phyloP scores from a whole-genome alignment of 2,797 vertebrate genomes.

The Gallinago stenura region DNA sequence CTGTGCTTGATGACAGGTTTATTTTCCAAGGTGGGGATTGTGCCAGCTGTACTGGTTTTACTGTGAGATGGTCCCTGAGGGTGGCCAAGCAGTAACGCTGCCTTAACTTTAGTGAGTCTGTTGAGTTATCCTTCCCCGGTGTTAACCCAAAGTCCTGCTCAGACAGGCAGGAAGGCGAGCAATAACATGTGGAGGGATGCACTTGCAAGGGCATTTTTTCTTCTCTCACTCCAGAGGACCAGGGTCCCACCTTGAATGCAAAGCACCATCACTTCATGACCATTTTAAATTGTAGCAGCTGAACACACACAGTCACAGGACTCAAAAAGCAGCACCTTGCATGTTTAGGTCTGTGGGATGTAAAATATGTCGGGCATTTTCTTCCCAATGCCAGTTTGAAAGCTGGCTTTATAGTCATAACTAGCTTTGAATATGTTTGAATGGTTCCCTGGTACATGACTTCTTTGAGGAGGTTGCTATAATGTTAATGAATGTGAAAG shows the following conservation, averaged over 20 bases:
- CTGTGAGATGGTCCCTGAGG: background rate
- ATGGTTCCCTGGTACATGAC: background rate
- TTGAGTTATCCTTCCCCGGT: fast-evolving
- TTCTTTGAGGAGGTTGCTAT: constrained; percentile 17
- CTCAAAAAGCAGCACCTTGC: background rate
- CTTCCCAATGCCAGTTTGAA: background rate
- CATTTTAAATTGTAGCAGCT: background rate
- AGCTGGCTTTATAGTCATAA: background rate
- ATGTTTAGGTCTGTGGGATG: background rate
- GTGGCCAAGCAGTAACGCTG: background rate
- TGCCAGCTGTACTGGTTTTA: background rate
- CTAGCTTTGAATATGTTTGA: background rate
- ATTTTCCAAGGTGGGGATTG: background rate
- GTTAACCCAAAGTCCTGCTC: background rate
- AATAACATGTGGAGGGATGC: fast-evolving
- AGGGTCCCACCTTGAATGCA: background rate
- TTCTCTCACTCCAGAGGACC: background rate
- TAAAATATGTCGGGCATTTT: background rate
- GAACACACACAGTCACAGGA: background rate
- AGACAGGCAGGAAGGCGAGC: background rate
- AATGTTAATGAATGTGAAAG: constrained; percentile 29
- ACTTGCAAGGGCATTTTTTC: background rate
- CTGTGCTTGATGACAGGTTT: fast-evolving
- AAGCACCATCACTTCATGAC: background rate
- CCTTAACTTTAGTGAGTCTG: background rate